Base-by-base conservation (phyloP, 2,888 invertebrate species). In the Scaptomyza tumidula region DNA sequence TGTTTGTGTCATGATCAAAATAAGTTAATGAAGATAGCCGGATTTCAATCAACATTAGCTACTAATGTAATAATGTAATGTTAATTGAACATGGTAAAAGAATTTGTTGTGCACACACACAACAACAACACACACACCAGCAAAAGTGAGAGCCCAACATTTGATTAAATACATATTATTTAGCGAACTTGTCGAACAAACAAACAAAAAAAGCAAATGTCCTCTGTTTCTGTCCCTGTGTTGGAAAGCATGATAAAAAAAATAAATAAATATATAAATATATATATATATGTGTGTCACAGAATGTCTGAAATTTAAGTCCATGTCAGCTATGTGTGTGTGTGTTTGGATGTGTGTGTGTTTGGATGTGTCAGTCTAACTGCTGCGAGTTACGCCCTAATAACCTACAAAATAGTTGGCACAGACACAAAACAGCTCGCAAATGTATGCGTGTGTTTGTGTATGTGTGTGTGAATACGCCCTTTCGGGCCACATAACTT, bases 341-440 rank as follows among this genome's bases (percentile, higher is more conserved):
- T 55, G 35, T 16, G 48, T 33, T 33, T 11, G 7, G 65, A 52
- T 52, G 63, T 55, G 35, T 16, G 48, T 52, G 64, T 41, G 52
- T 59, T 27, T 45, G 48, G 48, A 24, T 57, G 78, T 63, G 58
- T 61, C 60, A 46, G 64, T 56, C 45, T 71, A 65, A 69, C 58
- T 67, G 67, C 64, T 74, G 65, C 62, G 68, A 68, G 80, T 87
- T 85, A 82, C 83, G 83, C 83, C 83, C 87, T 87, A 87, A 86
- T 82, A 82, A 82, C 81, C 81, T 82, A 82, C 80, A 86, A 82
- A 82, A 86, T 80, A 83, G 83, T 86, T 86, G 82, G 77, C 83
- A 55, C 71, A 71, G 76, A 78, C 78, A 77, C 78, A 77, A 85
- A 87, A 84, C 84, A 78, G 72, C 67, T 67, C 56, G n/a, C 65